Evolutionary conservation across 2,113 vertebrate genomes (phyloP).

Genomic region (Diadophis punctatus): DNA sequence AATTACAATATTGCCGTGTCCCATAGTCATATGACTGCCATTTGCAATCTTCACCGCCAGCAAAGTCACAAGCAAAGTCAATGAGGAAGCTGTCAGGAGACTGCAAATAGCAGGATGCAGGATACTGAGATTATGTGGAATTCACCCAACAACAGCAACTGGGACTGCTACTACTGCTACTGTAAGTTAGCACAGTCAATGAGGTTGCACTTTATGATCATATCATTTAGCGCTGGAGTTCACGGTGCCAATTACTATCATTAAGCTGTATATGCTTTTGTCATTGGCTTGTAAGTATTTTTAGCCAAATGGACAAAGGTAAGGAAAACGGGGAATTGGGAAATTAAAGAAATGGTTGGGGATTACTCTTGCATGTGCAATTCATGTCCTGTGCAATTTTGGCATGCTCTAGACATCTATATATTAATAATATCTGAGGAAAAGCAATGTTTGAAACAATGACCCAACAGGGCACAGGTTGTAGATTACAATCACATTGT

Average conservation of each 20-base stretch:
- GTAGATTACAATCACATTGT: not conserved
- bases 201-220: not conserved
- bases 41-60: not conserved
- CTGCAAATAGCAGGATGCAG: not conserved
- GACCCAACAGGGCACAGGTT: not conserved
- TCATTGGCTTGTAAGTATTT: not conserved
- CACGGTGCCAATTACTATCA: not conserved
- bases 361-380: not conserved
- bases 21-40: not conserved
- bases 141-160: not conserved
- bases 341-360: not conserved
- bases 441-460: not conserved
- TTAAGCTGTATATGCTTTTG: not conserved
- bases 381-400: not conserved
- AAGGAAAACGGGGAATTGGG: not conserved
- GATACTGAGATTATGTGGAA: not conserved
- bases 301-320: not conserved
- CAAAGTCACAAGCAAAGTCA: not conserved
- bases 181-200: not conserved
- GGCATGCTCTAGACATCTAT: not conserved
- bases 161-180: not conserved
- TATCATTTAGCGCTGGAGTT: not conserved
- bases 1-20: not conserved
- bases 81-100: not conserved
- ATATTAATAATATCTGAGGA: not conserved